phyloP scores from a whole-genome alignment of 2,888 invertebrate genomes.

The Sarcophaga caerulescens region DNA sequence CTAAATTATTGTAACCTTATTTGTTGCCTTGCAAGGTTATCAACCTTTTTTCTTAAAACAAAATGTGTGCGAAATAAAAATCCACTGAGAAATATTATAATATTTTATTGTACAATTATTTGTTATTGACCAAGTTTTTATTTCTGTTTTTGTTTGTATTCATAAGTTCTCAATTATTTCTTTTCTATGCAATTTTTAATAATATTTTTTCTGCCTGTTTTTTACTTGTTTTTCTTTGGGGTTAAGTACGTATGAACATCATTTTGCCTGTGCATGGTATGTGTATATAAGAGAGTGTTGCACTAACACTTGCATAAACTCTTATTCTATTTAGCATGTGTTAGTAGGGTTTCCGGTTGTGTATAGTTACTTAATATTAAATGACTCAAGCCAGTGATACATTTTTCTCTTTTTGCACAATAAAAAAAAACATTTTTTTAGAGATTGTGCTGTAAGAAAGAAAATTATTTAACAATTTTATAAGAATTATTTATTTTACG shows the following conservation, averaged over 20 bases:
- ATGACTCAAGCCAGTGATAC: neutral
- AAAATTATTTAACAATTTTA: too few relatives aligned
- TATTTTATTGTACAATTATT: neutral
- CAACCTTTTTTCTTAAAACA: conserved; percentile 25
- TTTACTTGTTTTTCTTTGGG: neutral
- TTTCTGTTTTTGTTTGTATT: conserved; percentile 21
- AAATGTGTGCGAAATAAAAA: too few relatives aligned
- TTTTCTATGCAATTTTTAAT: conserved; percentile 5
- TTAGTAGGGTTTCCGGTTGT: neutral
- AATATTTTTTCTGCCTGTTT: neutral
- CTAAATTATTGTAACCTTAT: conserved; percentile 7
- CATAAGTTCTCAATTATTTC: neutral
- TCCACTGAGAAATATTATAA: too few relatives aligned
- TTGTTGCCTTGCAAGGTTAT: conserved; percentile 28
- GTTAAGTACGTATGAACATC: conserved; percentile 29
- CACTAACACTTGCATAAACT: neutral
- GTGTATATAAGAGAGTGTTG: neutral
- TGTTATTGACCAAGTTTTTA: conserved; percentile 56
- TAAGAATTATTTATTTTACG: too few relatives aligned
- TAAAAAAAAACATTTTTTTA: too few relatives aligned
- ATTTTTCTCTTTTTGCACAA: neutral
- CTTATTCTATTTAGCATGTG: neutral
- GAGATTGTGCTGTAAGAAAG: too few relatives aligned
- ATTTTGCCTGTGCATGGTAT: neutral
- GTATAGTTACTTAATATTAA: neutral